Conservation (phyloP, 2,797 vertebrate species). For the Microctenopoma steveboyesi region DNA sequence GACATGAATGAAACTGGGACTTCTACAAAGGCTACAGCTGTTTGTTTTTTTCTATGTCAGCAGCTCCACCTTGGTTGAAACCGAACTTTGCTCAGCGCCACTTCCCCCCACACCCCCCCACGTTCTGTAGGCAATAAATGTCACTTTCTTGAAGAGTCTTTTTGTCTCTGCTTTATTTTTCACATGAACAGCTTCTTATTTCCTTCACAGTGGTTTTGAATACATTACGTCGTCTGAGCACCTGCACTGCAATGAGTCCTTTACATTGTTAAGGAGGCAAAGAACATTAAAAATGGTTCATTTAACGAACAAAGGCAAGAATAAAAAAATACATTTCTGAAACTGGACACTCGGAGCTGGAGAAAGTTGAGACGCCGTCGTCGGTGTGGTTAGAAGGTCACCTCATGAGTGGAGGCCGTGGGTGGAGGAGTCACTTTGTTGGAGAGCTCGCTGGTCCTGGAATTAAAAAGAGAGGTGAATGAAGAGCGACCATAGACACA, state of each 20-base stretch:
- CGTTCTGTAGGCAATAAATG: conserved; percentile 57
- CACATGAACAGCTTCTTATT: no score
- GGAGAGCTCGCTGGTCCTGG: neutral
- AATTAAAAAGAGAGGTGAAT: neutral
- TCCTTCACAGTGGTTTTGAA: neutral
- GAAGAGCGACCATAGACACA: neutral
- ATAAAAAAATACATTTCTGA: no score
- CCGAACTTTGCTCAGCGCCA: conserved; percentile 25
- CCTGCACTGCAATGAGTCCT: no score
- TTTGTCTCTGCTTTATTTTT: conserved; percentile 48
- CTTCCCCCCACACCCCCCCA: conserved; percentile 1
- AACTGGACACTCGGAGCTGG: conserved; percentile 1
- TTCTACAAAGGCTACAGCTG: conserved; percentile 31
- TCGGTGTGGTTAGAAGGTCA: neutral
- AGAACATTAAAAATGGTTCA: neutral
- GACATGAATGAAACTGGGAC: neutral
- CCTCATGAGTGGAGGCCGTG: neutral
- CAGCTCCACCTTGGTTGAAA: conserved; percentile 27
- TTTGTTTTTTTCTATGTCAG: conserved; percentile 24
- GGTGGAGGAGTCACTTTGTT: neutral
- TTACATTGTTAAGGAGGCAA: neutral
- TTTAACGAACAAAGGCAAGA: neutral
- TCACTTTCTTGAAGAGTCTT: conserved; percentile 22
- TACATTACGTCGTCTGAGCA: no score
- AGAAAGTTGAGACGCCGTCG: neutral